Evolutionary conservation across 2,113 vertebrate species (phyloP), one percentile per base, ranked within the genome.

Genomic region (Amphiprion ocellaris): DNA sequence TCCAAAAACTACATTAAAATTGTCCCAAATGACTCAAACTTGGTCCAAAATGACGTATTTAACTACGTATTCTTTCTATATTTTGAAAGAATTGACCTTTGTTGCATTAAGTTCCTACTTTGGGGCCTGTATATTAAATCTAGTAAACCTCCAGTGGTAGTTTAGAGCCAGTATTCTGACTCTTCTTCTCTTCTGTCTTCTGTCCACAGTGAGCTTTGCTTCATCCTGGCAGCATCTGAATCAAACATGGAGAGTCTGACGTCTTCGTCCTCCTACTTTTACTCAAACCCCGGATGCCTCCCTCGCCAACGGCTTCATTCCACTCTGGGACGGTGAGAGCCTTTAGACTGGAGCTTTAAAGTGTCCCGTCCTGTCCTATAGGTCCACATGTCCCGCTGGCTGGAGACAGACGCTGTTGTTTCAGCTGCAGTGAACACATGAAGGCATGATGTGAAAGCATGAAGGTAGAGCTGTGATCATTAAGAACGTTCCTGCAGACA

Each of bases 381-480:
- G 30, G 21, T 47, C 70, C 74, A 33, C 37, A 69, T 50, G 62
- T 74, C 78, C 85, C 66, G 88, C 79, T 87, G 86, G 41, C 69
- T 76, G 41, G 73, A 41, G 60, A 61, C 19, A 78, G 6, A 17
- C 46, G 7, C 7, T 91, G 80, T 86, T 92, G 16, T 87, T 89
- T 69, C 88, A 90, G 86, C 90, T 90, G 87, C 56, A 79, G 62
- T 9, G 10, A 80, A 60, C 6, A 46, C 55, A 58, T 59, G 33
- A 54, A 55, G 67, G 65, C 14, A 37, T 37, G 33, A 37, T 37
- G 33, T 55, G 17, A 46, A 26, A 26, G 26, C 26, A 26, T 26
- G 26, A 26, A 26, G 26, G 26, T 3, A 26, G 26, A 26, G 3
- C 26, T 21, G 21, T 21, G 21, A 21, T 21, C 21, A 21, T 21